Evolutionary conservation across 1,140 invertebrate species (phyloP).

Genomic region (Dryas iulia): DNA sequence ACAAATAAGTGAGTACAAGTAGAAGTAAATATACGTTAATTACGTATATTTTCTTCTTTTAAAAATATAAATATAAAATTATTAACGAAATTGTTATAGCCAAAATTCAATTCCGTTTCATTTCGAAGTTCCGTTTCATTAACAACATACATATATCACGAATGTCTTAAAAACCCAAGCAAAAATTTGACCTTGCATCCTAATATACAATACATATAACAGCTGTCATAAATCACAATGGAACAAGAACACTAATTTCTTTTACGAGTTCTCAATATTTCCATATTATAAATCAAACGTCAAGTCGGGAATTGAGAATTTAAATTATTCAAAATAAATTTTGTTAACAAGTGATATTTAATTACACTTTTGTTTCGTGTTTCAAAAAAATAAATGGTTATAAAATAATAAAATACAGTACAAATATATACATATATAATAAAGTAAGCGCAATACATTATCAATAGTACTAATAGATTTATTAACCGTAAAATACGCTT

Average conservation of each 20-base stretch:
- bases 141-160: constrained; percentile 12
- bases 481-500: too few species aligned
- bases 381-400: too few species aligned
- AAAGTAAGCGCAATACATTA: too few species aligned
- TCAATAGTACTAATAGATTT: too few species aligned
- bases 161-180: constrained; percentile 14
- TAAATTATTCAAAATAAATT: background rate
- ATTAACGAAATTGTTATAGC: too few species aligned
- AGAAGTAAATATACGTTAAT: too few species aligned
- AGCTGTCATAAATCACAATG: constrained; percentile 33
- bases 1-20: too few species aligned
- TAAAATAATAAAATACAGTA: too few species aligned
- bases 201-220: constrained; percentile 28
- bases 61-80: too few species aligned
- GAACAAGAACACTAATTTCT: constrained; percentile 39
- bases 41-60: too few species aligned
- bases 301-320: constrained; percentile 29
- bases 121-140: constrained; percentile 9
- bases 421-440: too few species aligned
- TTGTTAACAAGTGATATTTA: background rate
- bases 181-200: constrained; percentile 34
- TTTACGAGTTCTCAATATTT: constrained; percentile 30
- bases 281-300: constrained; percentile 37
- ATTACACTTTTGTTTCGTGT: too few species aligned
- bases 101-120: background rate